Base-by-base conservation (phyloP, 2,113 vertebrate genomes). In the Takifugu flavidus region DNA sequence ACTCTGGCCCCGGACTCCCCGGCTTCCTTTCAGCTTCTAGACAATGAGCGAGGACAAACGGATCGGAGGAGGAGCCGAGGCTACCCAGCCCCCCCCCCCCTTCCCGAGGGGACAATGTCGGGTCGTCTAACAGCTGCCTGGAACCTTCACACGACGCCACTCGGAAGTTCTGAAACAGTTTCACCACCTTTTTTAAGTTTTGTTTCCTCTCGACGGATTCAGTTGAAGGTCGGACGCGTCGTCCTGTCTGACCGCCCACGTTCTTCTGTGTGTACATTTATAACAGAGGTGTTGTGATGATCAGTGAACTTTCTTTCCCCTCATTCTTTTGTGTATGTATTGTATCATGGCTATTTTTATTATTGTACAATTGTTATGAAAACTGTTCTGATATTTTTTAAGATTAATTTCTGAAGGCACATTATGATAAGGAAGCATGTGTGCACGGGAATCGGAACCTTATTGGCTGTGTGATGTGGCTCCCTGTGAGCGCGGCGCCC, bases 271-370 rank as follows among this genome's bases (percentile, higher is more conserved):
- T 89, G 86, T 88, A 87, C 85, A 88, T 87, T 87, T 89, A 82
- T 80, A 74, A 80, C 83, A 85, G 78, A 85, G 76, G 78, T 86
- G 82, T 86, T 74, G 74, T 88, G 75, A 83, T 82, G 74, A 83
- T 80, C 80, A 73, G 77, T 80, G 80, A 84, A 82, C 54, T 60
- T 78, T 73, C 70, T 57, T 25, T 11, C 43, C 13, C 26, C 31
- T 31, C 4, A 73, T 78, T 68, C 54, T 61, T 69, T 70, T 79
- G 84, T 91, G 87, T 91, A 91, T 89, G 88, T 91, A 91, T 87
- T 91, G 83, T 91, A 90, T 89, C 86, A 89, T 89, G 88, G 84
- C 82, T 89, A 80, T 91, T 91, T 87, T 91, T 83, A 81, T 84
- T 86, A 79, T 88, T 86, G 70, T 85, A 79, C 82, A 83, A 79